phyloP scores from a whole-genome alignment of 92 coral and sea anemone species.

The Phenganax subtilis region DNA sequence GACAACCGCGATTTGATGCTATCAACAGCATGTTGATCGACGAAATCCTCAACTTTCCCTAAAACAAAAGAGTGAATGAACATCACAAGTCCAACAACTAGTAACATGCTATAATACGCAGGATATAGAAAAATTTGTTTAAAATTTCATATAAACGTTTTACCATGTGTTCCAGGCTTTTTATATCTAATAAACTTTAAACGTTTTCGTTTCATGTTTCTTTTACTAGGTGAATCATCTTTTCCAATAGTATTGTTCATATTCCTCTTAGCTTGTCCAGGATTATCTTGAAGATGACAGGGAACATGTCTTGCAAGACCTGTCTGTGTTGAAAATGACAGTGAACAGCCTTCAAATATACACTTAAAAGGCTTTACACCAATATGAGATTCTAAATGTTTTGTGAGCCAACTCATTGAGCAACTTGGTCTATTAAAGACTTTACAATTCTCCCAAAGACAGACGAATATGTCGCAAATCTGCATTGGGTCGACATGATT shows the following conservation, averaged over 20 bases:
- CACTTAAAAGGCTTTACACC: constrained; percentile 97
- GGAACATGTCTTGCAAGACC: constrained; percentile 97
- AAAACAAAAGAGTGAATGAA: constrained; percentile 11
- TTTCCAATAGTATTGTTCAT: constrained; percentile 36
- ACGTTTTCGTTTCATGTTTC: constrained; percentile 63
- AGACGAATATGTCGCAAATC: constrained; percentile 75
- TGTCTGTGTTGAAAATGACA: constrained; percentile 88
- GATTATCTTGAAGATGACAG: constrained; percentile 79
- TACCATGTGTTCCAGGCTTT: constrained; percentile 73
- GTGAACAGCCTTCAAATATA: constrained; percentile 79
- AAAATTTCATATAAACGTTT: not conserved
- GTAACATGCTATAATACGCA: not conserved
- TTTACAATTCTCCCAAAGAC: constrained; percentile 95
- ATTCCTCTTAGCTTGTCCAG: constrained; percentile 60
- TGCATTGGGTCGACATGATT: constrained; percentile 91
- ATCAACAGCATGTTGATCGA: constrained; percentile 71
- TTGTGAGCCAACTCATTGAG: constrained; percentile 92
- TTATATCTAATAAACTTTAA: constrained; percentile 61
- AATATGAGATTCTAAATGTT: constrained; percentile 89
- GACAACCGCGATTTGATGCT: constrained; percentile 77
- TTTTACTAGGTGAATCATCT: constrained; percentile 68
- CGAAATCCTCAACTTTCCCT: constrained; percentile 86
- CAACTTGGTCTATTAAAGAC: constrained; percentile 96
- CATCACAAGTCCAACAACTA: not conserved
- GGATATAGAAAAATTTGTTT: not conserved